phyloP scores from a whole-genome alignment of 2,797 vertebrate genomes.

The Sebastes taczanowskii region DNA sequence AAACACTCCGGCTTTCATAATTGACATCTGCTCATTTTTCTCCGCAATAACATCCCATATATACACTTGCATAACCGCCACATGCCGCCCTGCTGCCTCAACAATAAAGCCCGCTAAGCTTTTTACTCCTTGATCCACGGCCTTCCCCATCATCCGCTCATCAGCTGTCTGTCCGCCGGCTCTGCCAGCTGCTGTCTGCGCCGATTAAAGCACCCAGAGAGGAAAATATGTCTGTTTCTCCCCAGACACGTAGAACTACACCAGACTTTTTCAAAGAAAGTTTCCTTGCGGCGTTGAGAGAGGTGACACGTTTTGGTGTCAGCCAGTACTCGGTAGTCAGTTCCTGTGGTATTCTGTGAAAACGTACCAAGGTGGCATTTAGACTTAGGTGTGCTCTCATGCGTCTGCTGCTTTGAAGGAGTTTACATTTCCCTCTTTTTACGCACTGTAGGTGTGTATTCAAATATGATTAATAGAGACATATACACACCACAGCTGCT shows the following conservation, averaged over 20 bases:
- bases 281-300: background rate
- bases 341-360: constrained; percentile 57
- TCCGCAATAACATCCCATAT: constrained; percentile 21
- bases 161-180: background rate
- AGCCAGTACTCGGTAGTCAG: background rate
- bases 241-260: background rate
- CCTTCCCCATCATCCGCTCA: constrained; percentile 39
- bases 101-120: constrained; percentile 65
- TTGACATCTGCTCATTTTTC: constrained; percentile 57
- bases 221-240: constrained; percentile 7
- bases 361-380: constrained; percentile 11
- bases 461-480: background rate
- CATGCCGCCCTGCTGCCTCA: constrained; percentile 28
- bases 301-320: constrained; percentile 25
- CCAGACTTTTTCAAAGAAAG: background rate
- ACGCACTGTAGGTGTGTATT: background rate
- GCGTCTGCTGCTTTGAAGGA: background rate
- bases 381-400: background rate
- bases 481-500: background rate
- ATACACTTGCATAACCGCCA: constrained; percentile 63
- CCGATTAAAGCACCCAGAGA: constrained; percentile 21
- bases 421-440: background rate
- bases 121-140: constrained; percentile 42
- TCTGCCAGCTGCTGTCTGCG: constrained; percentile 29
- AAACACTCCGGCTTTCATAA: constrained; percentile 18